These are phyloP conservation scores for Microcebus ravelobensis DNA, from an alignment of 2,113 vertebrate species.

Conservation along the genomic window DNA sequence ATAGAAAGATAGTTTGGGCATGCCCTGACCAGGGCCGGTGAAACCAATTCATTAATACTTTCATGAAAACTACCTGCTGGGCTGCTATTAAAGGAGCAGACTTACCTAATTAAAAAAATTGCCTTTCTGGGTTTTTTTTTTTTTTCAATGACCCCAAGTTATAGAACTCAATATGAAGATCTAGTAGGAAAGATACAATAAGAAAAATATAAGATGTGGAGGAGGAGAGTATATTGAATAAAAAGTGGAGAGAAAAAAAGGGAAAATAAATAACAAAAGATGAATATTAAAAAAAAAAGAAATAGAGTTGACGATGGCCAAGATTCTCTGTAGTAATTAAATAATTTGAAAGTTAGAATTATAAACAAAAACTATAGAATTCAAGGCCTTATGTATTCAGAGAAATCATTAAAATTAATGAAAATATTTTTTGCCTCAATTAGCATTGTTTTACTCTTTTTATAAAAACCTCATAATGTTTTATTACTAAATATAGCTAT, in stretches of 20 bases:
- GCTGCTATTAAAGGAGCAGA: background rate
- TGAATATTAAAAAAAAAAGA: background rate
- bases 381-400: background rate
- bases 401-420: constrained; percentile 44
- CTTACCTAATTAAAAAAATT: background rate
- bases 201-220: background rate
- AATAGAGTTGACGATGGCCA: background rate
- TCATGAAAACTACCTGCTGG: accelerated
- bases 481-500: constrained; percentile 56
- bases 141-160: background rate
- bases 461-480: constrained; percentile 35
- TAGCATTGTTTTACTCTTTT: constrained; percentile 36
- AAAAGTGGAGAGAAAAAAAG: background rate
- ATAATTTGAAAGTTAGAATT: background rate
- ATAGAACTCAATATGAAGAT: background rate
- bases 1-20: background rate
- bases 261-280: background rate
- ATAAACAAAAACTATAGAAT: constrained; percentile 4
- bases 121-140: background rate
- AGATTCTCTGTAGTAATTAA: background rate
- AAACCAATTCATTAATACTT: background rate
- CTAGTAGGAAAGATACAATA: background rate
- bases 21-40: accelerated
- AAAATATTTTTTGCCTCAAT: constrained; percentile 51
- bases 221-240: background rate